Evolutionary conservation across 2,888 invertebrate species (phyloP).

Genomic region (Aphodius granarius): DNA sequence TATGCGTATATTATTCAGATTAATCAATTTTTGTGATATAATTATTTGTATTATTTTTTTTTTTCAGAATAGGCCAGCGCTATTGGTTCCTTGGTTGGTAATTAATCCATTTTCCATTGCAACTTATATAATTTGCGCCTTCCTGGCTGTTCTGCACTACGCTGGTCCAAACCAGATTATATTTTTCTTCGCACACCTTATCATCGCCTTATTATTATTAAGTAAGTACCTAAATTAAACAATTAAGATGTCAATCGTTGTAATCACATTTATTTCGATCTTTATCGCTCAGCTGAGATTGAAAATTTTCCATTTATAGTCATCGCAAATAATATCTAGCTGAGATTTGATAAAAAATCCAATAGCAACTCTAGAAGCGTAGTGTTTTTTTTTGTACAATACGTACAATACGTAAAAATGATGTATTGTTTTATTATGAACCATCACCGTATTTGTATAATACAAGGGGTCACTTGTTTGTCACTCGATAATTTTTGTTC

Average conservation of each 20-base stretch:
- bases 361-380: background rate
- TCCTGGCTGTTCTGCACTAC: conserved; percentile 46
- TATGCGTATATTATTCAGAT: too few relatives aligned
- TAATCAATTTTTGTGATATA: background rate
- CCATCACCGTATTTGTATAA: background rate
- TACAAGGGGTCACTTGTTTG: background rate
- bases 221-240: conserved; percentile 41
- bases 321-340: background rate
- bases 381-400: background rate
- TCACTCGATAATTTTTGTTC: background rate
- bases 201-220: conserved; percentile 39
- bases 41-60: conserved; percentile 19
- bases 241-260: background rate
- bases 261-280: background rate
- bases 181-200: conserved; percentile 46
- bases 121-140: conserved; percentile 43
- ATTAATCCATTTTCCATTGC: conserved; percentile 45
- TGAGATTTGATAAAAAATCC: background rate
- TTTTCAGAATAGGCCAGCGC: conserved; percentile 49
- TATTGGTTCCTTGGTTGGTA: conserved; percentile 48
- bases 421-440: background rate
- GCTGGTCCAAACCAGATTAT: conserved; percentile 40
- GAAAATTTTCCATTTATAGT: background rate
- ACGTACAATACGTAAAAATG: too few relatives aligned
- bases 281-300: background rate